Evolutionary conservation across 2,113 vertebrate species (phyloP).

Genomic region (Cavia porcellus): DNA sequence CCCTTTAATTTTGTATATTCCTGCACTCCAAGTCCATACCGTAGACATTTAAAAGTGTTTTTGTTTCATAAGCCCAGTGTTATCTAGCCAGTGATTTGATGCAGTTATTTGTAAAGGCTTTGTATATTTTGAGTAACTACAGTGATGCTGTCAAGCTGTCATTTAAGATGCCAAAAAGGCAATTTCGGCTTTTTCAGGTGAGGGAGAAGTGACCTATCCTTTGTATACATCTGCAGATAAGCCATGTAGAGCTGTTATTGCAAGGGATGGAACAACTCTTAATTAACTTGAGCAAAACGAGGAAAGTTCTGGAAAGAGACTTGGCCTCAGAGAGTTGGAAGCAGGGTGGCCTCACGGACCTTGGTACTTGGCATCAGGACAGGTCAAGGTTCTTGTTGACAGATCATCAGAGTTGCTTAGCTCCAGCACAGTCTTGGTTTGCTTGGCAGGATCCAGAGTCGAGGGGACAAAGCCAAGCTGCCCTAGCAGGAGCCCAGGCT

Average conservation of each 20-base stretch:
- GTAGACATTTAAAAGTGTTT: neutral
- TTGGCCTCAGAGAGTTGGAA: neutral
- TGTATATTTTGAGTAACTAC: neutral
- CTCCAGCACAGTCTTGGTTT: neutral
- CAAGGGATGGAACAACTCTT: neutral
- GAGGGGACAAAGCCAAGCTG: neutral
- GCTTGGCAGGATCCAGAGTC: neutral
- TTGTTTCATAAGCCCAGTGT: neutral
- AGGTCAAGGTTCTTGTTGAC: neutral
- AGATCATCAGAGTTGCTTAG: neutral
- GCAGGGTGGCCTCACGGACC: neutral
- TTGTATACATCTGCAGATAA: neutral
- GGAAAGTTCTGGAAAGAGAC: neutral
- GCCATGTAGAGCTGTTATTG: neutral
- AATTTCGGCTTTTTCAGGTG: neutral
- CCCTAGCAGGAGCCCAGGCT: neutral
- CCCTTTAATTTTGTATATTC: neutral
- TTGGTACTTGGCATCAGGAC: neutral
- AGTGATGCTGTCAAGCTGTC: neutral
- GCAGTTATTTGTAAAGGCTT: slow-evolving; percentile 18
- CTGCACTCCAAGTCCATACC: neutral
- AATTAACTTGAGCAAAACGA: neutral
- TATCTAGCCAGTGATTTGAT: neutral
- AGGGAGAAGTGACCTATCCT: neutral
- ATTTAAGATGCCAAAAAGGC: neutral